Conservation (phyloP, 35 echinoderm and acorn worm species). For the Hemicentrotus pulcherrimus region DNA sequence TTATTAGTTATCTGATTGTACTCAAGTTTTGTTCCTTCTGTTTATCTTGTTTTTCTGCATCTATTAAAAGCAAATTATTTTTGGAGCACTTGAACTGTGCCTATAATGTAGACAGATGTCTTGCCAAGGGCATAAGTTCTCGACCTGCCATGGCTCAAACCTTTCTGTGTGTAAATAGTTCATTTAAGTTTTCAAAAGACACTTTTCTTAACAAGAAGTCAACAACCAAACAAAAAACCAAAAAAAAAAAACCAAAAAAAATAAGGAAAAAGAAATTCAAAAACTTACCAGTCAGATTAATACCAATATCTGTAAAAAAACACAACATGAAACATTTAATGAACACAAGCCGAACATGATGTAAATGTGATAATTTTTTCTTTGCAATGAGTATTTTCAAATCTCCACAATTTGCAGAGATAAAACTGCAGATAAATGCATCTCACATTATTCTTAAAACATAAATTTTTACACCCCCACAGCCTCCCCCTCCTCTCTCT, state of each 20-base stretch:
- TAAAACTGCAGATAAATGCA: neutral
- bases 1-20: no score
- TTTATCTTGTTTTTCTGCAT: no score
- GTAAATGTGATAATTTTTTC: no score
- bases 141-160: neutral
- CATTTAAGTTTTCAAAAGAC: neutral
- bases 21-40: no score
- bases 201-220: no score
- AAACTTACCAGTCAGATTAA: constrained; percentile 28
- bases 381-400: no score
- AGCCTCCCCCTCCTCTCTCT: neutral
- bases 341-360: no score
- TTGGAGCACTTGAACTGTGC: no score
- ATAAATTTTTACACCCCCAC: neutral
- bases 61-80: no score
- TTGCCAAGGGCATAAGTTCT: neutral
- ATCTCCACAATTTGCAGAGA: no score
- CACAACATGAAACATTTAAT: neutral
- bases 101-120: neutral
- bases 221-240: neutral
- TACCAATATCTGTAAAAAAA: constrained; percentile 7
- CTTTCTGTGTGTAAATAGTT: neutral
- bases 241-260: neutral
- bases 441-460: neutral
- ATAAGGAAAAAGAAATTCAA: neutral